Percentiles rank a stretch among this genome's conserved stretches.
phyloP scores from a whole-genome alignment of 2,797 vertebrate genomes.

The Benthosema pterotum region DNA sequence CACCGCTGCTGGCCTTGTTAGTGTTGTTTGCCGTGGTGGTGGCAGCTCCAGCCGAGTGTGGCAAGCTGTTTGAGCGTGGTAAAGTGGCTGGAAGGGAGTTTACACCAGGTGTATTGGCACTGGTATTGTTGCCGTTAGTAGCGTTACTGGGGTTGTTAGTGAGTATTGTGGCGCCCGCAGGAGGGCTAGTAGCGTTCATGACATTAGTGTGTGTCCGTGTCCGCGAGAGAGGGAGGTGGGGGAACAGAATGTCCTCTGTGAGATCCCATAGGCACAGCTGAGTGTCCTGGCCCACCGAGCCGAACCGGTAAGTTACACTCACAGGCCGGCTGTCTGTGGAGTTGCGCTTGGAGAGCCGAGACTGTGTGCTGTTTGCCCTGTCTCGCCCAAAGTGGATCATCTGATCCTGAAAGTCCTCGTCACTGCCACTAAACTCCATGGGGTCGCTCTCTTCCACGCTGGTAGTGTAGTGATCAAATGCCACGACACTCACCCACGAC shows the following conservation, averaged over 20 bases:
- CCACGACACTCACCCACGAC: slow-evolving; percentile 97
- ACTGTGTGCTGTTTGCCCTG: slow-evolving; percentile 92
- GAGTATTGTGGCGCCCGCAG: slow-evolving; percentile 83
- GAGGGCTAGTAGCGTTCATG: slow-evolving; percentile 94
- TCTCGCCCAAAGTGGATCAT: slow-evolving; percentile 88
- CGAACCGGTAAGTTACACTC: slow-evolving; percentile 93
- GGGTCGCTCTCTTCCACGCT: slow-evolving; percentile 95
- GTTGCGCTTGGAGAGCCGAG: slow-evolving; percentile 94
- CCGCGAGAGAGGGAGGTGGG: slow-evolving; percentile 93
- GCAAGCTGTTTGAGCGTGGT: slow-evolving; percentile 97
- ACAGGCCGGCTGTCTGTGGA: slow-evolving; percentile 95
- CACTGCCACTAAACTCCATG: slow-evolving; percentile 95
- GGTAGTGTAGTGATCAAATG: slow-evolving; percentile 95
- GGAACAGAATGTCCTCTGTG: slow-evolving; percentile 97
- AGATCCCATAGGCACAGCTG: slow-evolving; percentile 98
- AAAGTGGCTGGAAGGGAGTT: slow-evolving; percentile 87
- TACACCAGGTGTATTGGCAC: slow-evolving; percentile 80
- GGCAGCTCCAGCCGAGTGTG: slow-evolving; percentile 85
- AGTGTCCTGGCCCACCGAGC: slow-evolving; percentile 97
- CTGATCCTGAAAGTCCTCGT: slow-evolving; percentile 98
- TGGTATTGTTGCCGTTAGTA: slow-evolving; percentile 85
- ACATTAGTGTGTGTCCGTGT: slow-evolving; percentile 97
- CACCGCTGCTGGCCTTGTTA: slow-evolving; percentile 80
- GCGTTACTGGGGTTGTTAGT: slow-evolving; percentile 80
- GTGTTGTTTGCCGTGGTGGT: slow-evolving; percentile 83